Evolutionary conservation across 1,140 invertebrate genomes (phyloP), one percentile per base, ranked within the genome.

Genomic region (Rhagoletis pomonella): DNA sequence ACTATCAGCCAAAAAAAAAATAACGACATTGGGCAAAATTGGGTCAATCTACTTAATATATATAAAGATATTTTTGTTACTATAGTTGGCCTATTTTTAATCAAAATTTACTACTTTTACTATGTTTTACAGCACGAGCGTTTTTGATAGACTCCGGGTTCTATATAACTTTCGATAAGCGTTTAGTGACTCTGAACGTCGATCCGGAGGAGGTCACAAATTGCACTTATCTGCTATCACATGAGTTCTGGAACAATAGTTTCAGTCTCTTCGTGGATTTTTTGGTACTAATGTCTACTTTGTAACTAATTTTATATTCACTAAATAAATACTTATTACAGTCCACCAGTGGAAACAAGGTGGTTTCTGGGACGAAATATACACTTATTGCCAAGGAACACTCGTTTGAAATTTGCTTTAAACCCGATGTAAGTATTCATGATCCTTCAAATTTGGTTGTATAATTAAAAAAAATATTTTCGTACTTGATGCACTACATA

Each of bases 141-240:
- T 94, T 96, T 89, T 93, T 98, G 12, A 94, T 96, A 77, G 96
- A 96, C 3, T 93, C 94, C 0, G 94, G 95, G 55, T 95, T 97
- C 91, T 96, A 95, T 89, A 94, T 96, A 62, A 97, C 97, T 2
- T 98, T 97, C 90, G 97, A 98, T 90, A 90, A 93, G 67, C 90
- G 89, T 6, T 93, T 91, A 88, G 90, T 93, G 2, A 90, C 90
- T 0, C 64, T 93, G 4, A 91, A 93, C 67, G 65, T 92, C 19
- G 89, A 90, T 29, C 87, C 88, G 19, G 89, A 90, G 4, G 87
- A 91, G 60, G 87, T 90, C 3, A 55, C 88, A 29, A 89, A 90
- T 10, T 93, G 92, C 88, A 91, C 90, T 14, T 98, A 98, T 92
- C 93, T 99, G 3, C 92, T 99, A 14, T 96, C 96, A 0, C 96